Evolutionary conservation across 2,888 invertebrate genomes (phyloP), one percentile per base, ranked within the genome.

Genomic region (Phengaris alcon): DNA sequence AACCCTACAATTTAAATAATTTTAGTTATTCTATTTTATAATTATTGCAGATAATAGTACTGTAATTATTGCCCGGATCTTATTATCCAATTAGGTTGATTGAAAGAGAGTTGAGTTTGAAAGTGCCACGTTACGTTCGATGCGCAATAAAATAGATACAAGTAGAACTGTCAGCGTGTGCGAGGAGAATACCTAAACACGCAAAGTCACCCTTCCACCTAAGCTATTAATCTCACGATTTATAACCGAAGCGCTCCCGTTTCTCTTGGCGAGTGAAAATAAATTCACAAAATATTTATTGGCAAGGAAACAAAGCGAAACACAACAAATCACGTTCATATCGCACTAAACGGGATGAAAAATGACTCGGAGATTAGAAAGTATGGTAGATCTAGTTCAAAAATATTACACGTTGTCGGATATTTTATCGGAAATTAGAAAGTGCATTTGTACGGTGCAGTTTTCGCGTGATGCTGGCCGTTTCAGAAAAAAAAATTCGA

Each of bases 141-240:
- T 64, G 35, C 64, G 64, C 35, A 64, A 64, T 64, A 64, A 64
- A 64, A 10, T 69, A 46, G 68, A 68, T 44, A 35, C 9, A 0
- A 48, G 69, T 46, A 46, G 48, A 69, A 8, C 69, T 8, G 69
- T 5, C 35, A 22, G 68, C 48, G 69, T 69, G 35, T 35, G 68
- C 68, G 69, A 72, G 12, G 51, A 52, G 68, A 10, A 52, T 54
- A 22, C 54, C 48, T 35, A 72, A 54, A 54, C 72, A 72, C 22
- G 15, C 13, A 52, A 15, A 52, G 51, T 22, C 22, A 22, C 52
- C 44, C 22, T 54, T 35, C 35, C 54, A 35, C 35, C 13, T 81
- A 82, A 80, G 80, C 82, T 82, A 87, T 90, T 86, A 87, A 90
- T 90, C 87, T 86, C 80, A 84, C 83, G 85, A 88, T 88, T 87